phyloP scores from a whole-genome alignment of 2,113 vertebrate genomes.

The Silurus meridionalis region DNA sequence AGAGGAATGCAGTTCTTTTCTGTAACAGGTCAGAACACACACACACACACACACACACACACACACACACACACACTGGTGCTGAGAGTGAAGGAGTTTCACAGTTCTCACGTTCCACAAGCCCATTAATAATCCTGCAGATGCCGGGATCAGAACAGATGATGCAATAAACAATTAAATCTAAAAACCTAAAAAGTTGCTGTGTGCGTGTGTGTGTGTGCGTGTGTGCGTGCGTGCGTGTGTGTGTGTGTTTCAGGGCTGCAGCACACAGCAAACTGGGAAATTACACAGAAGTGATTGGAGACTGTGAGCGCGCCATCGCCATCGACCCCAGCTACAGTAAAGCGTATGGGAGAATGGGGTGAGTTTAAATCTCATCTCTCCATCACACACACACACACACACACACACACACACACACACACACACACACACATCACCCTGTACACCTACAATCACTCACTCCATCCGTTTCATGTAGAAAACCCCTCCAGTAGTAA shows the following conservation, averaged over 20 bases:
- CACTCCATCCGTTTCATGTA: not conserved
- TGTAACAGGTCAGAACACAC: slow-evolving; percentile 85
- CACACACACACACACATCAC: not conserved
- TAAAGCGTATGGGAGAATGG: slow-evolving; percentile 97
- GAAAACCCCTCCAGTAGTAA: not conserved
- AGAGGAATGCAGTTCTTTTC: slow-evolving; percentile 94
- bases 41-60: not conserved
- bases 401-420: not conserved
- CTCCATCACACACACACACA: not conserved
- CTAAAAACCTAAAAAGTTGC: too few relatives aligned
- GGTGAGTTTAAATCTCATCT: slow-evolving; percentile 73
- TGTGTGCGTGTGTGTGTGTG: too few relatives aligned
- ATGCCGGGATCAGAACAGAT: too few relatives aligned
- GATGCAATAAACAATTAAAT: too few relatives aligned
- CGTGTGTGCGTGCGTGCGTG: too few relatives aligned
- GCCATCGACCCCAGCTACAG: slow-evolving; percentile 93
- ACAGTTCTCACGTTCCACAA: too few relatives aligned
- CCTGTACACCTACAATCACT: not conserved
- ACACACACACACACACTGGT: not conserved
- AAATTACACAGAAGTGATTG: slow-evolving; percentile 87
- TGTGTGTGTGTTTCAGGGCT: slow-evolving; percentile 75
- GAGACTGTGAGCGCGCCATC: slow-evolving; percentile 92
- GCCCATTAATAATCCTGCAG: too few relatives aligned
- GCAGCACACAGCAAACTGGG: slow-evolving; percentile 94
- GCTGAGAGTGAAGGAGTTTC: too few relatives aligned